A percentile compares a stretch with the other conserved stretches of the same genome.
Conservation (phyloP, 37 sponge, comb jelly and placozoan species). For the Spongia lamella region DNA sequence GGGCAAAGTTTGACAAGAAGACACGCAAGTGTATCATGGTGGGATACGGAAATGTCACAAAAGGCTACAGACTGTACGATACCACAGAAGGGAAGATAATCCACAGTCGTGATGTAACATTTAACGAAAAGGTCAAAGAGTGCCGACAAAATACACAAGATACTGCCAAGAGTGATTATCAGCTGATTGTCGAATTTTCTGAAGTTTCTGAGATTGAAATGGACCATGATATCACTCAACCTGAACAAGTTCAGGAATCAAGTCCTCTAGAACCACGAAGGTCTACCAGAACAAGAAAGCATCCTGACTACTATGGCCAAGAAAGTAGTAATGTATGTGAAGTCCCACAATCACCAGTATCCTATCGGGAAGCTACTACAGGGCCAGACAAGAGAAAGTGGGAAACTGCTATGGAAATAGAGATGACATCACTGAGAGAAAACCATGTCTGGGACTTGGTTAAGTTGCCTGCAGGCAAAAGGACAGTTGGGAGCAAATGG, state of each 20-base stretch:
- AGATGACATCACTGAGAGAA: conserved; percentile 50
- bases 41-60: conserved; percentile 19
- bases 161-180: neutral
- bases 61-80: conserved; percentile 34
- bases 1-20: conserved; percentile 21
- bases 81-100: neutral
- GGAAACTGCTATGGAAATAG: conserved; percentile 54
- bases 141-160: neutral
- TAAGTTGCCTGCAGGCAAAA: neutral
- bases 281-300: neutral
- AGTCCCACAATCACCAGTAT: neutral
- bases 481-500: conserved; percentile 40
- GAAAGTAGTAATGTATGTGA: neutral
- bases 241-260: neutral
- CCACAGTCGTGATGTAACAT: conserved; percentile 24
- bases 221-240: neutral
- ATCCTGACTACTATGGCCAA: too few species aligned
- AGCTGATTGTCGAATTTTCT: too few species aligned
- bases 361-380: conserved; percentile 28
- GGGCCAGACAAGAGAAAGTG: conserved; percentile 40
- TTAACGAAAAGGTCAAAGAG: conserved; percentile 7
- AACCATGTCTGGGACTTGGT: conserved; percentile 56
- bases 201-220: neutral
- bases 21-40: conserved; percentile 19
- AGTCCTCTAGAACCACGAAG: neutral